phyloP scores from a whole-genome alignment of 2,113 vertebrate species.

The Condylura cristata region DNA sequence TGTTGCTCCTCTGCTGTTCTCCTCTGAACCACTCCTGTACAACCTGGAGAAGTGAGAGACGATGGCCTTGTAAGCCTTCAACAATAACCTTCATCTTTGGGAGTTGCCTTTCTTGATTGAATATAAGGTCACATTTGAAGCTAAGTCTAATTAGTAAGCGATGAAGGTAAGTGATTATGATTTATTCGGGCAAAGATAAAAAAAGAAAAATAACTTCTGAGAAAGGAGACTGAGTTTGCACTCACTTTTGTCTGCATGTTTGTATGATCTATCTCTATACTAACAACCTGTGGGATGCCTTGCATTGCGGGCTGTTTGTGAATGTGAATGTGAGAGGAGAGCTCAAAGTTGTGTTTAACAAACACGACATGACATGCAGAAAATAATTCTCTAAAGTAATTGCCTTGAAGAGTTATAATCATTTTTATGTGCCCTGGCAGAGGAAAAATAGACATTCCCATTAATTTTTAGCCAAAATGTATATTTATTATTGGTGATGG shows the following conservation, averaged over 20 bases:
- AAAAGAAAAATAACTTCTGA: neutral
- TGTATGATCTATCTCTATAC: neutral
- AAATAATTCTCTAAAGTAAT: conserved; percentile 46
- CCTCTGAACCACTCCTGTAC: neutral
- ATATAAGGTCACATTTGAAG: neutral
- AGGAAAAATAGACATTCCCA: neutral
- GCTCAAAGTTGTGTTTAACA: conserved; percentile 2
- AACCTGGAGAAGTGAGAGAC: neutral
- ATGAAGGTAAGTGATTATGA: neutral
- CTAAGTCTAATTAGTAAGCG: neutral
- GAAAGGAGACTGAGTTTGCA: neutral
- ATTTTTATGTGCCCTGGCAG: neutral
- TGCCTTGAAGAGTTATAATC: neutral
- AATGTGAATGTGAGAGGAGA: neutral
- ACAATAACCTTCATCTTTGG: neutral
- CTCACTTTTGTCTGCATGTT: neutral
- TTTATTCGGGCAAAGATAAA: neutral
- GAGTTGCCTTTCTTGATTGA: neutral
- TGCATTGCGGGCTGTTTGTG: neutral
- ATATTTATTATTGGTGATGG: conserved; percentile 34
- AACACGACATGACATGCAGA: neutral
- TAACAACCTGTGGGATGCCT: neutral
- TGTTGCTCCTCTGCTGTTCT: neutral
- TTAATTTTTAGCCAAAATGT: conserved; percentile 42
- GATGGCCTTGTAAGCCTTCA: neutral